Evolutionary conservation across 2,113 vertebrate genomes (phyloP), one percentile per base, ranked within the genome.

Genomic region (Apistogramma diplotaenia): DNA sequence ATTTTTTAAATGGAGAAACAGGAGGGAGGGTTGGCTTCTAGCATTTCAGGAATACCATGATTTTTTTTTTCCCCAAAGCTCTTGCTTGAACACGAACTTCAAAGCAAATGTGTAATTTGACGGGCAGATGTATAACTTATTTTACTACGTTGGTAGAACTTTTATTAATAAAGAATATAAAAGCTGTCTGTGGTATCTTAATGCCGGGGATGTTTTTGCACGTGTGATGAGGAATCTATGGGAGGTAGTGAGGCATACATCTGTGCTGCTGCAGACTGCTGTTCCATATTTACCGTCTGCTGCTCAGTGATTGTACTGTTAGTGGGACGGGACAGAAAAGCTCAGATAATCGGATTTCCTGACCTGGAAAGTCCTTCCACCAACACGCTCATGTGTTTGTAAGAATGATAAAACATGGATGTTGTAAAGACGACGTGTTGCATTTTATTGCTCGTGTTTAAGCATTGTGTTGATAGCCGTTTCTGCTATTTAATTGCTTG

Each of bases 111-210:
- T 94, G 88, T 93, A 88, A 91, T 88, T 87, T 88, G 84, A 93
- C 90, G 90, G 92, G 88, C 92, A 94, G 91, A 94, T 94, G 92
- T 94, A 89, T 95, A 94, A 96, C 91, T 94, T 96, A 94, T 96
- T 95, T 95, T 95, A 94, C 89, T 92, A 94, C 94, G 91, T 92
- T 90, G 88, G 81, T 93, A 93, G 91, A 89, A 85, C 85, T 93
- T 94, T 92, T 94, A 93, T 91, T 93, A 94, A 94, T 94, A 95
- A 95, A 95, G 89, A 86, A 90, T 89, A 85, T 85, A 89, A 92
- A 94, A 88, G 73, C 43, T 78, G 43, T 76, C 31, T 4, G 33
- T 82, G 75, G 84, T 87, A 62, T 76, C 49, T 86, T 23, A 56
- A 29, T 58, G 23, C 49, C 29, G 59, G n/a, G 58, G 21, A 76